Conservation (phyloP, 1,140 invertebrate genomes). For the Trachelipus rathkii region DNA sequence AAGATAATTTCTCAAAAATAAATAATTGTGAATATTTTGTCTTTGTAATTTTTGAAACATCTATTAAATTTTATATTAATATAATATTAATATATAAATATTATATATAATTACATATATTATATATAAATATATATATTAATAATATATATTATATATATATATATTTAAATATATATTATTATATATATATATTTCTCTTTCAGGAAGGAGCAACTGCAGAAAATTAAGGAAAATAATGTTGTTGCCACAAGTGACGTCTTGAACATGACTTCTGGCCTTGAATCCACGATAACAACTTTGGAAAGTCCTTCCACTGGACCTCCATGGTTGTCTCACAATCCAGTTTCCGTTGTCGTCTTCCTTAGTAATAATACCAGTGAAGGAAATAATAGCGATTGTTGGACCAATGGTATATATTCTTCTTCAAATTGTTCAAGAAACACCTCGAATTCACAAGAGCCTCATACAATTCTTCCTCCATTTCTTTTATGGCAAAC, state of each 20-base stretch:
- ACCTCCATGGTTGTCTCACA: background rate
- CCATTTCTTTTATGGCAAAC: constrained; percentile 89
- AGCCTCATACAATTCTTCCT: constrained; percentile 47
- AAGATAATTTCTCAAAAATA: too few species aligned
- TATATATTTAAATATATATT: background rate
- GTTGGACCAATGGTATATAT: background rate
- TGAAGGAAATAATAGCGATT: background rate
- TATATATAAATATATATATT: too few species aligned
- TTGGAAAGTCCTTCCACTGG: background rate
- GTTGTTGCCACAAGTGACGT: background rate
- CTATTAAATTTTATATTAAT: too few species aligned
- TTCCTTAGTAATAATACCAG: background rate
- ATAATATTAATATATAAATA: too few species aligned
- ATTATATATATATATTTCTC: background rate
- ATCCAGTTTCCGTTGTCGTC: background rate
- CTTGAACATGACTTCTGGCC: constrained; percentile 1
- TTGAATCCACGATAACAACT: background rate
- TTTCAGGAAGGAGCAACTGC: background rate
- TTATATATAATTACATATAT: too few species aligned
- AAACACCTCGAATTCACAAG: background rate
- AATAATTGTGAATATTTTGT: too few species aligned
- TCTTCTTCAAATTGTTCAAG: background rate
- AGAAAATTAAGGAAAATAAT: background rate
- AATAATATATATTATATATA: too few species aligned
- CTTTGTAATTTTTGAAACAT: too few species aligned